Base-by-base conservation (phyloP, 2,888 invertebrate genomes). In the Heliconius ethilla region DNA sequence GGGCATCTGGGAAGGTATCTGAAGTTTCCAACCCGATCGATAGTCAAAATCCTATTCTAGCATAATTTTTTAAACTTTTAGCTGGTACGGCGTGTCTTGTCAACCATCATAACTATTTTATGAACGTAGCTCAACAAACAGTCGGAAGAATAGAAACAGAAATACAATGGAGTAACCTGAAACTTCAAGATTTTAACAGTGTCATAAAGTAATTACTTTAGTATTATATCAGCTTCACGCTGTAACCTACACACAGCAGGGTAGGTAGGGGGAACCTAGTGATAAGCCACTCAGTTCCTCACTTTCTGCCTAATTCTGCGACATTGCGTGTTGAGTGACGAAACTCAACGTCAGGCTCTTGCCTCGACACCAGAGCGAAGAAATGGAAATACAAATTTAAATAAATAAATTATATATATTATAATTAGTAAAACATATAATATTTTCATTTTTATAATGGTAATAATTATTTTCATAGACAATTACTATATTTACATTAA, bases 141-240 rank as follows among this genome's bases (percentile, higher is more conserved):
- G 55, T 88, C 0, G 79, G 79, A 0, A 87, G 87, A 77, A 10
- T 91, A 37, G 91, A 91, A 76, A 83, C 78, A 10, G 78, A 83
- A 33, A 33, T 82, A 3, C 86, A 84, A 29, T 90, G 87, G 82
- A 85, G 87, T 70, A 88, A 82, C 74, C 79, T 91, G 63, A 89
- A 85, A 66, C 55, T 91, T 4, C n/a, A 76, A 0, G 84, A 90
- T 62, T 73, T 88, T 7, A 81, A 80, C 3, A 83, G 85, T 33
- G 80, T 81, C 7, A 55, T 90, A 25, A 80, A 88, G 91, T 92
- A 84, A 84, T 85, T 33, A 11, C 69, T n/a, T 40, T n/a, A 29
- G 18, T 59, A 10, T 59, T 51, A 7, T 18, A 51, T 40, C 40
- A 40, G 40, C 40, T 13, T 45, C 45, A 45, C 5, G 40, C 40